Base-by-base conservation (phyloP, 2,797 vertebrate species). In the Chiloscyllium punctatum region DNA sequence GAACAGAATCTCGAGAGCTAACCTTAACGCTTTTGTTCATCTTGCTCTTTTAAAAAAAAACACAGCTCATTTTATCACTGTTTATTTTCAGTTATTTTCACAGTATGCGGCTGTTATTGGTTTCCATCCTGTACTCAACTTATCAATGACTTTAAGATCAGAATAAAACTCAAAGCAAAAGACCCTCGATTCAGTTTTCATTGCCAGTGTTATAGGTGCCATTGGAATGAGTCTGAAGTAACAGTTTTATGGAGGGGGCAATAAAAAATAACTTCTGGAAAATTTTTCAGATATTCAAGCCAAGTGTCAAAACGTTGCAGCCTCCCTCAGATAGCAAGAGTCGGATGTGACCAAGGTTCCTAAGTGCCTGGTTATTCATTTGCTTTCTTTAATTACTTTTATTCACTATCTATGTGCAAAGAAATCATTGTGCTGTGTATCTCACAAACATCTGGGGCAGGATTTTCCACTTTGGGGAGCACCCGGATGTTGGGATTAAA, bases 261-360 rank as follows among this genome's bases (percentile, higher is more conserved):
- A 97, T 96, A 96, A 95, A 62, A 53, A 97, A 97, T 66, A 96
- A 97, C 96, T 97, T 96, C 96, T 98, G 98, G 97, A 97, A 97
- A 95, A 97, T 96, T 95, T 97, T 6, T 30, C 53, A 16, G 15
- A 66, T 33, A 33, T 62, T 16, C 87, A 90, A 66, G 53, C 53
- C 13, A 66, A n/a, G 87, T 33, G 53, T 30, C 15, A 57, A 90
- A 90, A 90, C 33, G 53, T 33, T 90, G 27, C 53, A 90, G 2
- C 87, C 87, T 62, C 53, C 53, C 53, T 62, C 62, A 90, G 30
- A 53, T 62, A 90, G 53, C 9, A 90, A 62, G 87, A 16, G 9
- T 57, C 51, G 6, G 62, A 15, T 62, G 27, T 18, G 51, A 15
- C 23, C 1, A 2, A 3, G 42, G 15, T 88, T 30, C 87, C 57